Evolutionary conservation across 2,113 vertebrate genomes (phyloP).

Genomic region (Nestor notabilis): DNA sequence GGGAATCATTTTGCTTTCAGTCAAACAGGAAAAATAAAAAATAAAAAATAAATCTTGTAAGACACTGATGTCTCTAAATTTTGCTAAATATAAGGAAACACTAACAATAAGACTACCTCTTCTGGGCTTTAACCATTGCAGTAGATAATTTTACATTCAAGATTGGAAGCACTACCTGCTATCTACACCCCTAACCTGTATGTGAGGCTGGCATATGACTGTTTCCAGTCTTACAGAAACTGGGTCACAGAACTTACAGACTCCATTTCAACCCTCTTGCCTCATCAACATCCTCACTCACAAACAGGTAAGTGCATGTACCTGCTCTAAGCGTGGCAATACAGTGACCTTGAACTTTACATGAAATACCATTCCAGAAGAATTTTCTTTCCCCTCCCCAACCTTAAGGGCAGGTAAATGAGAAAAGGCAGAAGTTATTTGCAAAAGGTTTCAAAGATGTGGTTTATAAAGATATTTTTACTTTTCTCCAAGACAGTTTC

Average conservation of each 20-base stretch:
- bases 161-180: neutral
- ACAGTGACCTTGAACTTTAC: neutral
- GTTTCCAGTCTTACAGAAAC: neutral
- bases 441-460: neutral
- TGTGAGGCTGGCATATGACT: neutral
- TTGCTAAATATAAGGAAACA: neutral
- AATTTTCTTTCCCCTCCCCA: neutral
- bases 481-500: neutral
- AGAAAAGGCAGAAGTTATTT: neutral
- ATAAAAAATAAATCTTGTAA: neutral
- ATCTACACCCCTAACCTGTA: neutral
- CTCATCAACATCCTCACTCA: accelerated
- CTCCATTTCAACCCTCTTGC: neutral
- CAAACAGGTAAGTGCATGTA: accelerated
- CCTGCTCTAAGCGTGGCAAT: neutral
- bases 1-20: neutral
- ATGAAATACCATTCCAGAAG: neutral
- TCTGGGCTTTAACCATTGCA: neutral
- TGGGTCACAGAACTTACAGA: neutral
- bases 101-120: neutral
- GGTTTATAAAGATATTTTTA: neutral
- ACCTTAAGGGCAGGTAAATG: neutral
- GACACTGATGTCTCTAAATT: neutral
- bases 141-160: neutral
- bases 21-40: neutral